Conservation (phyloP, 35 echinoderm and acorn worm species). For the Eucidaris tribuloides region DNA sequence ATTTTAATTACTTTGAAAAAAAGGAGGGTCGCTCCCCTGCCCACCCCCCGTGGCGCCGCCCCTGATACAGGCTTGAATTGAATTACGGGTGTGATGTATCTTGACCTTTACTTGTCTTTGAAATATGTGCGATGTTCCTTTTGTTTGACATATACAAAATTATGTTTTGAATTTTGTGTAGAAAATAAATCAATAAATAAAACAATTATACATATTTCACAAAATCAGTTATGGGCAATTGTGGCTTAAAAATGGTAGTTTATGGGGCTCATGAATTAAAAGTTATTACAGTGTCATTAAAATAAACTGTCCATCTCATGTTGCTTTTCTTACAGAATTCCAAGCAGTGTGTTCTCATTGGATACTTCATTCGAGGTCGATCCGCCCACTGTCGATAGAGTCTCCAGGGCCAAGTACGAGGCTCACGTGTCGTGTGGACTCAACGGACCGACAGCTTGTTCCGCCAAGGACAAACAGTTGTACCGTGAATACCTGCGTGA, state of each 20-base stretch:
- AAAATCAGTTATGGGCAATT: no score
- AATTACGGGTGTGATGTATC: no score
- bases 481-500: slow-evolving; percentile 6
- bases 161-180: no score
- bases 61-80: no score
- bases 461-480: neutral
- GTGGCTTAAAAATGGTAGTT: no score
- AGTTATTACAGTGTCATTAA: neutral
- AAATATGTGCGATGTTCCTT: no score
- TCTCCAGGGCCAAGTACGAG: slow-evolving; percentile 52
- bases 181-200: no score
- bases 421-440: slow-evolving; percentile 22
- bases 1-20: neutral
- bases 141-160: no score
- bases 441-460: slow-evolving; percentile 22
- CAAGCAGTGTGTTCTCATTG: slow-evolving; percentile 67
- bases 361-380: slow-evolving; percentile 65
- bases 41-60: neutral
- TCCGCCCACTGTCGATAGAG: slow-evolving; percentile 45
- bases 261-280: neutral
- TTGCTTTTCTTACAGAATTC: slow-evolving; percentile 25
- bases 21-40: neutral
- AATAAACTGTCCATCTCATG: neutral
- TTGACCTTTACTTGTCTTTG: no score
- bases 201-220: no score